Conservation (phyloP, 2,888 invertebrate species). For the Heteropelma amictum region DNA sequence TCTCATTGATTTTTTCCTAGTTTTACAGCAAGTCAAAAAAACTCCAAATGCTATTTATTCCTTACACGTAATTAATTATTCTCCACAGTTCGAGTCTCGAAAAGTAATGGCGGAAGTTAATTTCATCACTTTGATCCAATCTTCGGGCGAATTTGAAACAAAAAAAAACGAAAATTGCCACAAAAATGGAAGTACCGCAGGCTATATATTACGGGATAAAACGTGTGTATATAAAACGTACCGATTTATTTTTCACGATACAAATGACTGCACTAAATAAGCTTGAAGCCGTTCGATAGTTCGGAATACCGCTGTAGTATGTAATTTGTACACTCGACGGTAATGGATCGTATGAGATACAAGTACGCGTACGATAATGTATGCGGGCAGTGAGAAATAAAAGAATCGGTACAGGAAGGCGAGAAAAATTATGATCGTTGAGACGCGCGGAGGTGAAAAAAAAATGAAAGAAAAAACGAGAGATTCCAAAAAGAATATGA, state of each 20-base stretch:
- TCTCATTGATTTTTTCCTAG: too few species aligned
- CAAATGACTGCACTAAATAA: constrained; percentile 11
- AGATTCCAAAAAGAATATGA: background rate
- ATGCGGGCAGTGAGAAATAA: background rate
- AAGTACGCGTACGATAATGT: constrained; percentile 17
- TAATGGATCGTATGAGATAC: constrained; percentile 22
- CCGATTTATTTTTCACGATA: constrained; percentile 10
- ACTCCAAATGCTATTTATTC: too few species aligned
- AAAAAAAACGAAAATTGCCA: background rate
- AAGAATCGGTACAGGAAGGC: background rate
- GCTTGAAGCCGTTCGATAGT: constrained; percentile 11
- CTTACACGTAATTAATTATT: too few species aligned
- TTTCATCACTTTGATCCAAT: too few species aligned
- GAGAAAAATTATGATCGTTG: constrained; percentile 25
- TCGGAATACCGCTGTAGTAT: constrained; percentile 17
- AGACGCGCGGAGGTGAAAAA: background rate
- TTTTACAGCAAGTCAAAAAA: too few species aligned
- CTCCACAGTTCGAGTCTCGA: too few species aligned
- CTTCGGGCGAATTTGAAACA: too few species aligned
- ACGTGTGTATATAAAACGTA: background rate
- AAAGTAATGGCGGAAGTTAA: background rate
- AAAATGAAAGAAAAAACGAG: background rate
- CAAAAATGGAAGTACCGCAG: background rate
- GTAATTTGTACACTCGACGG: constrained; percentile 27
- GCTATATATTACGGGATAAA: background rate